Evolutionary conservation across 2,113 vertebrate genomes (phyloP).

Genomic region (Tetrao urogallus): DNA sequence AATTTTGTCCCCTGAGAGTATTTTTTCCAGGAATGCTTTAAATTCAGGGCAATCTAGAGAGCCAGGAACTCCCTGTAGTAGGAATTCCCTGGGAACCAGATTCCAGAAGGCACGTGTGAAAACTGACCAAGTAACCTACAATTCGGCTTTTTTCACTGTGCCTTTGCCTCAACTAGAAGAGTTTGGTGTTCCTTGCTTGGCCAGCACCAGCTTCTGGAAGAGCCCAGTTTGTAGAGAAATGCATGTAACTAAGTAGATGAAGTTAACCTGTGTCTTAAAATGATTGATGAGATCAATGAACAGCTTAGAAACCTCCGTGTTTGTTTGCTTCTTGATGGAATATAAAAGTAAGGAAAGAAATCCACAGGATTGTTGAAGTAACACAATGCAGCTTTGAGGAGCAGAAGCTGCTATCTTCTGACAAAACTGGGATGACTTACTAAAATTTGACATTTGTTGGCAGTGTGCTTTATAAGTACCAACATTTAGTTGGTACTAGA

Average conservation of each 20-base stretch:
- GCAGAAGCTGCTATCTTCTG: accelerated
- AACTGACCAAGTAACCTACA: background rate
- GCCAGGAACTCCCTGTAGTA: no score
- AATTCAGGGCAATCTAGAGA: background rate
- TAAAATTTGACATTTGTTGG: background rate
- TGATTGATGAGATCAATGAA: background rate
- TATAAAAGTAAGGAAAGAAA: background rate
- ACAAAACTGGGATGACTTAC: background rate
- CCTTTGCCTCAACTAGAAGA: background rate
- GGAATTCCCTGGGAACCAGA: background rate
- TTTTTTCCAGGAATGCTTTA: background rate
- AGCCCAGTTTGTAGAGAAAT: background rate
- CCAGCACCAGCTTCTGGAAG: accelerated
- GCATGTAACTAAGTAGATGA: background rate
- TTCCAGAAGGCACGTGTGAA: accelerated
- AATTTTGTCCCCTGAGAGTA: background rate
- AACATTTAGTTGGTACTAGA: background rate
- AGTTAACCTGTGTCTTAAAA: background rate
- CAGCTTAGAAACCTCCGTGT: background rate
- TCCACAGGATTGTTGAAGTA: background rate
- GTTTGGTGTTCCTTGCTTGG: accelerated
- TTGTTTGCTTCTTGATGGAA: background rate
- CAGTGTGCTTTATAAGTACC: background rate
- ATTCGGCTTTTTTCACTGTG: background rate
- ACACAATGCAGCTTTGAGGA: background rate